Evolutionary conservation across 1,140 invertebrate genomes (phyloP).

Genomic region (Mizuhopecten yessoensis): DNA sequence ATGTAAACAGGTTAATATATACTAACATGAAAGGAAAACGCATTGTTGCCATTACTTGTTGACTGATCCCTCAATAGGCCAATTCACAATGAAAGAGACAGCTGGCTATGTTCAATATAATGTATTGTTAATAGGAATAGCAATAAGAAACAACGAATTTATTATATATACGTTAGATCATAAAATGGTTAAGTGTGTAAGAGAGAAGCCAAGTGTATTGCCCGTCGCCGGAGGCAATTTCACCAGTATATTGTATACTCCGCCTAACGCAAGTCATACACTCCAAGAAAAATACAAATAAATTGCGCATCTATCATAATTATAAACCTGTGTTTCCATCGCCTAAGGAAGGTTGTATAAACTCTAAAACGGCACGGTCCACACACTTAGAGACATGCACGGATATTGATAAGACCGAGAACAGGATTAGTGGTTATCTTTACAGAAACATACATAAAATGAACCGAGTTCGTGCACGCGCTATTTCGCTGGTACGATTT

Average conservation of each 20-base stretch:
- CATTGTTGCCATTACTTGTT: neutral
- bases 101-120: conserved; percentile 25
- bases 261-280: neutral
- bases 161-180: neutral
- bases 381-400: too few species aligned
- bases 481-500: neutral
- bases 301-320: neutral
- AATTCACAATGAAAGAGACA: neutral
- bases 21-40: neutral
- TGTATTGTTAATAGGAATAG: conserved; percentile 8
- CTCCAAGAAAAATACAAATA: neutral
- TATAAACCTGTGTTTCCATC: neutral
- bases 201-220: neutral
- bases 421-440: too few species aligned
- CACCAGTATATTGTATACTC: neutral
- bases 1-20: neutral
- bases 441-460: neutral
- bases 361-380: too few species aligned
- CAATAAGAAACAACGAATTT: neutral
- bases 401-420: too few species aligned
- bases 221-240: neutral
- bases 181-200: neutral
- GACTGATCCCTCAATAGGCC: neutral
- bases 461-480: neutral
- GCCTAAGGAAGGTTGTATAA: too few species aligned